phyloP scores from a whole-genome alignment of 2,113 vertebrate species.

The Heterotis niloticus region DNA sequence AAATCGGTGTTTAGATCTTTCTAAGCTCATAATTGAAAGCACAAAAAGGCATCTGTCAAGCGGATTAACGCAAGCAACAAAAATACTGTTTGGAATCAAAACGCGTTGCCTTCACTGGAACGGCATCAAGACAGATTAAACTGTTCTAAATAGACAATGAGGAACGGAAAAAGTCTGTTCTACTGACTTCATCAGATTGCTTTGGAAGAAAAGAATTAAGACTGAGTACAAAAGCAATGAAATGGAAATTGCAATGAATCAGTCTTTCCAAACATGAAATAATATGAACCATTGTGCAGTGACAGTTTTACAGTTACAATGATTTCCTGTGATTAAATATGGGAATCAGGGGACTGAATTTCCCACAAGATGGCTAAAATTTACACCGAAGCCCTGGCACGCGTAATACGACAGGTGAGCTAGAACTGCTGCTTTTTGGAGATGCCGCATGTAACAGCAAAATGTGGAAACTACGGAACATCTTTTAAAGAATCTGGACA shows the following conservation, averaged over 20 bases:
- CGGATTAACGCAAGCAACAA: neutral
- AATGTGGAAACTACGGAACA: no score
- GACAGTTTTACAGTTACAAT: no score
- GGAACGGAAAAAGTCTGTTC: neutral
- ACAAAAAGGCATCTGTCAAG: slow-evolving; percentile 9
- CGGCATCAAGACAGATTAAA: slow-evolving; percentile 19
- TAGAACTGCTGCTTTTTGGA: no score
- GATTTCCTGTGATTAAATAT: no score
- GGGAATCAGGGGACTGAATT: no score
- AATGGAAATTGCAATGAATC: neutral
- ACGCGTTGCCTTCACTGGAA: neutral
- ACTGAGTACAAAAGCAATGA: neutral
- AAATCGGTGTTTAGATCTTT: slow-evolving; percentile 18
- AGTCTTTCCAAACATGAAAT: neutral
- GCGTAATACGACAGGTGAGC: no score
- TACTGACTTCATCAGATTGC: neutral
- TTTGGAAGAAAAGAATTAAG: neutral
- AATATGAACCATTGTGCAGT: neutral
- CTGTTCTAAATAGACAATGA: neutral
- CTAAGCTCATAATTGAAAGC: slow-evolving; percentile 25
- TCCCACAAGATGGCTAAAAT: no score
- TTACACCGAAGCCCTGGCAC: no score
- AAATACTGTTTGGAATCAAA: slow-evolving; percentile 7
- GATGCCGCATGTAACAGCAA: no score
- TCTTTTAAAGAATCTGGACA: neutral